Conservation (phyloP, 1,140 invertebrate species). For the Drosophila arizonae region DNA sequence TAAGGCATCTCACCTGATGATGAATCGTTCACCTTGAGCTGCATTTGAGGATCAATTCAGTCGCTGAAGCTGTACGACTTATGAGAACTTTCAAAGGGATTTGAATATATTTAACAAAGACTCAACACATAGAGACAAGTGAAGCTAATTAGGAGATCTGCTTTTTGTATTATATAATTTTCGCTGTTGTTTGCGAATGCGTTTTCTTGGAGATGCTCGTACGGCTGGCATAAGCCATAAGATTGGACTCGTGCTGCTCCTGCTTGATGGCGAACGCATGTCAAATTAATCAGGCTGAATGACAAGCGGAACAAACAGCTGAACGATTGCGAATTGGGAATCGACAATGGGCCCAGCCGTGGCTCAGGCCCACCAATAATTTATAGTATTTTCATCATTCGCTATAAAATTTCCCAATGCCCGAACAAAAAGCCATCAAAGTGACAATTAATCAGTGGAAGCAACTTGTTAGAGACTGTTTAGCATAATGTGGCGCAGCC, state of each 20-base stretch:
- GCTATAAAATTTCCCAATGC: not conserved
- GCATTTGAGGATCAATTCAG: too few species aligned
- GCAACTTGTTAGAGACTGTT: slow-evolving; percentile 8
- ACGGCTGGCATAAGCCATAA: not conserved
- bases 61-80: too few species aligned
- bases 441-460: slow-evolving; percentile 24
- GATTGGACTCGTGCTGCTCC: slow-evolving; percentile 12
- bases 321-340: not conserved
- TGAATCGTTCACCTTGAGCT: too few species aligned
- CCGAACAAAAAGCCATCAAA: slow-evolving; percentile 21
- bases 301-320: slow-evolving; percentile 29
- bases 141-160: too few species aligned
- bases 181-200: not conserved
- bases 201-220: not conserved
- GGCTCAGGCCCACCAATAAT: slow-evolving; percentile 1
- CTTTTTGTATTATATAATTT: not conserved
- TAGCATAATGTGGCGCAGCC: slow-evolving; percentile 20
- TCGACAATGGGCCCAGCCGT: not conserved
- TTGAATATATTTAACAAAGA: too few species aligned
- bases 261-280: slow-evolving; percentile 2
- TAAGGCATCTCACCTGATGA: too few species aligned
- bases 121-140: too few species aligned
- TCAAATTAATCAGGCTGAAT: slow-evolving; percentile 40
- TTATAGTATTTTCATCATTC: slow-evolving; percentile 1
- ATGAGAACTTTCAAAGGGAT: too few species aligned